Base-by-base conservation (phyloP, 2,888 invertebrate genomes). In the Calephelis perditalis region DNA sequence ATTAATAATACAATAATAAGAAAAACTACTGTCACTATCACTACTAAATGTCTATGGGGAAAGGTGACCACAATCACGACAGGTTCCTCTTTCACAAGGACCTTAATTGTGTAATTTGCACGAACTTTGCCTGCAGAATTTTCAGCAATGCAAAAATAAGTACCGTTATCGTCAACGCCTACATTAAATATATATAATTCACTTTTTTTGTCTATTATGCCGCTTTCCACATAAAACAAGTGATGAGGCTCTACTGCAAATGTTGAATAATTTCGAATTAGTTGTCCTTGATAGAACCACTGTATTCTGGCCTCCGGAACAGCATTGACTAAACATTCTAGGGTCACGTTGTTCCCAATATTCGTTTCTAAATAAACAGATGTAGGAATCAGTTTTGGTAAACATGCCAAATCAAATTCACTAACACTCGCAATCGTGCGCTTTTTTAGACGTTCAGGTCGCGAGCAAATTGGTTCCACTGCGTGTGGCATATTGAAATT, bases 211-310 rank as follows among this genome's bases (percentile, higher is more conserved):
- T 95, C 94, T 68, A 94, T 93, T 1, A 91, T 86, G n/a, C 94
- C 94, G 72, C 94, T 95, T 73, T 95, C 94, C 10, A 94, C 92
- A 71, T 92, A 95, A 84, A 94, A 95, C 71, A 94, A 91, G 73
- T 95, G 90, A 72, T 94, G 94, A 57, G 94, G 84, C 63, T 94
- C 94, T 26, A 92, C 91, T 36, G 93, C 93, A 68, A 94, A 90
- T 66, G 80, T 91, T 52, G 95, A 93, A 75, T 95, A 95, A 84
- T 95, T 96, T 77, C 94, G 95, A 75, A 96, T 92, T 64, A 95
- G 92, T 81, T 95, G 94, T 54, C 96, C 96, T 77, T 96, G 95
- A 84, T 96, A 96, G 78, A 94, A 92, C 97, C 97, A 97, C 4
- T 95, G 93, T 57, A 96, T 93, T 75, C 93, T 94, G 8, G 96